These are phyloP conservation scores for Erpornis zantholeuca DNA, from an alignment of 2,113 vertebrate species.

Conservation along the genomic window DNA sequence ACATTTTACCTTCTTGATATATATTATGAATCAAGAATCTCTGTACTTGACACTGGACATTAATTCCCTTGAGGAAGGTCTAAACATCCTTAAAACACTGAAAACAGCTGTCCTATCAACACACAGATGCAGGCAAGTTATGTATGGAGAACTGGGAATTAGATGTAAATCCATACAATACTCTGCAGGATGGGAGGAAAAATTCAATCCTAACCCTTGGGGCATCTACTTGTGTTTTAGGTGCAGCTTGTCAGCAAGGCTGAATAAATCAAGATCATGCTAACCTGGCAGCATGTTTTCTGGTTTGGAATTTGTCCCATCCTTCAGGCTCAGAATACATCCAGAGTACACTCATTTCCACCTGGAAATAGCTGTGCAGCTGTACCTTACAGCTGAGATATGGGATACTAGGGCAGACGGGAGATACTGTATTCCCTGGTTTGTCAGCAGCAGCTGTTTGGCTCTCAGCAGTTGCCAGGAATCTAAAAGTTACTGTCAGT, in stretches of 20 bases:
- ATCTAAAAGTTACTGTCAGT: not conserved
- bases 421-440: not conserved
- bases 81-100: not conserved
- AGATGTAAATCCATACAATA: not conserved
- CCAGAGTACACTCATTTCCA: not conserved
- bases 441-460: constrained; percentile 12
- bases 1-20: not conserved
- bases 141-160: not conserved
- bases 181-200: not conserved
- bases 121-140: not conserved
- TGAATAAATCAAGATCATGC: not conserved
- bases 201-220: not conserved
- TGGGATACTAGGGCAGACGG: not conserved
- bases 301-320: not conserved
- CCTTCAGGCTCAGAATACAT: not conserved
- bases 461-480: not conserved
- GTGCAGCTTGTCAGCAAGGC: not conserved
- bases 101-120: not conserved
- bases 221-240: not conserved
- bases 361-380: not conserved
- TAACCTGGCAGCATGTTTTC: not conserved
- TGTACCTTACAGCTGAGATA: not conserved
- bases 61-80: not conserved
- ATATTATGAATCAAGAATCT: not conserved
- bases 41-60: not conserved